Percentiles rank a stretch among this genome's conserved stretches.
Conservation (phyloP, 2,797 vertebrate species). For the Antennarius maculatus region DNA sequence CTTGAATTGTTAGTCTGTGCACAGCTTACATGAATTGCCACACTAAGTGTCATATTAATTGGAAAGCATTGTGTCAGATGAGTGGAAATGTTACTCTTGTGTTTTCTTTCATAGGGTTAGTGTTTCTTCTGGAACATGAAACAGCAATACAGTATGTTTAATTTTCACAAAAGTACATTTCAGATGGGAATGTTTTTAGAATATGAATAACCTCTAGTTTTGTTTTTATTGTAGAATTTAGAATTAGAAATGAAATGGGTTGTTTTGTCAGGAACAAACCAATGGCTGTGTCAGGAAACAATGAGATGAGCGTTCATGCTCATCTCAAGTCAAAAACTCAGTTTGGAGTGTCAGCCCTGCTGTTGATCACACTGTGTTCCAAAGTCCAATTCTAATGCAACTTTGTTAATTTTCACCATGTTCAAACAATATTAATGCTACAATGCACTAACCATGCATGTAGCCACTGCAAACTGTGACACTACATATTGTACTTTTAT, state of each 20-base stretch:
- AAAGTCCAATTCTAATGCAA: slow-evolving; percentile 29
- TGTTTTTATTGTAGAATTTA: slow-evolving; percentile 22
- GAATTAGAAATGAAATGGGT: slow-evolving; percentile 39
- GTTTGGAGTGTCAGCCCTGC: slow-evolving; percentile 4
- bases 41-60: background rate
- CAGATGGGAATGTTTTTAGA: background rate
- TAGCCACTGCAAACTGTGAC: slow-evolving; percentile 15
- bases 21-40: slow-evolving; percentile 1
- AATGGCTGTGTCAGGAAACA: slow-evolving; percentile 2
- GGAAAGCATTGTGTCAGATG: background rate
- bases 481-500: slow-evolving; percentile 5
- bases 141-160: slow-evolving; percentile 13
- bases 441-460: background rate
- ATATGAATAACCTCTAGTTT: background rate
- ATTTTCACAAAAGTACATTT: background rate
- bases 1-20: background rate
- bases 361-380: slow-evolving; percentile 20
- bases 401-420: slow-evolving; percentile 2
- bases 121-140: slow-evolving; percentile 30
- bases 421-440: slow-evolving; percentile 9
- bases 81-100: background rate
- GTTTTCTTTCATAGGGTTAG: background rate
- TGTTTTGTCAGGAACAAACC: slow-evolving; percentile 13
- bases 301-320: slow-evolving; percentile 7
- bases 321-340: background rate